Evolutionary conservation across 2,113 vertebrate genomes (phyloP), one percentile per base, ranked within the genome.

Genomic region (Alosa alosa): DNA sequence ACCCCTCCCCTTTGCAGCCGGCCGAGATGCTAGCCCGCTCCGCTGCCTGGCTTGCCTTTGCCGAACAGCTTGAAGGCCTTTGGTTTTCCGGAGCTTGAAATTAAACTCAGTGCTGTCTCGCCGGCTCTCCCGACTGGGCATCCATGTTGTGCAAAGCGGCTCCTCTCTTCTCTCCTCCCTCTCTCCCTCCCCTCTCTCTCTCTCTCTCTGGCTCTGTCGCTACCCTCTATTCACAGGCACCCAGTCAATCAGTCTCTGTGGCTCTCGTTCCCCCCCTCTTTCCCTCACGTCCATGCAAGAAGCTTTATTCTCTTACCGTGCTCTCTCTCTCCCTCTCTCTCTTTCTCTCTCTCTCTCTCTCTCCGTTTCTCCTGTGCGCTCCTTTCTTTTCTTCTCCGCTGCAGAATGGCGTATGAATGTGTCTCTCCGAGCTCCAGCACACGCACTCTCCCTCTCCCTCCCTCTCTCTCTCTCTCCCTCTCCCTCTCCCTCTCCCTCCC

Each of bases 11-110:
- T 95, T 97, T 97, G 94, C 94, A 95, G 89, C 87, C 98, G 95
- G 89, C 96, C 96, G 91, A 99, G 90, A 99, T 98, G 94, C 96
- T 95, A 49, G 96, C 95, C 95, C 92, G 97, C 92, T 47, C 94
- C 89, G 84, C 90, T 94, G 92, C 96, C 95, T 55, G 97, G 94
- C 89, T 96, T 97, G 93, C 97, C 96, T 91, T 97, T 98, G 92
- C 96, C 96, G 90, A 99, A 99, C 87, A 99, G 93, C 93, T 99
- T 99, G 94, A 99, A 98, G 22, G 97, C 97, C 92, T 97, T 99
- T 91, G 97, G 97, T 95, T 98, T 87, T 97, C 97, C 90, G 97
- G 94, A 84, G 97, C 96, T 94, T 93, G 97, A 84, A n/a, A n/a
- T n/a, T n/a, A n/a, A n/a, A n/a, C 89, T 86, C 88, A 92, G 90